A percentile compares a stretch with the other conserved stretches of the same genome.
Evolutionary conservation across 2,888 invertebrate species (phyloP).

Genomic region (Protodeltote pygarga): DNA sequence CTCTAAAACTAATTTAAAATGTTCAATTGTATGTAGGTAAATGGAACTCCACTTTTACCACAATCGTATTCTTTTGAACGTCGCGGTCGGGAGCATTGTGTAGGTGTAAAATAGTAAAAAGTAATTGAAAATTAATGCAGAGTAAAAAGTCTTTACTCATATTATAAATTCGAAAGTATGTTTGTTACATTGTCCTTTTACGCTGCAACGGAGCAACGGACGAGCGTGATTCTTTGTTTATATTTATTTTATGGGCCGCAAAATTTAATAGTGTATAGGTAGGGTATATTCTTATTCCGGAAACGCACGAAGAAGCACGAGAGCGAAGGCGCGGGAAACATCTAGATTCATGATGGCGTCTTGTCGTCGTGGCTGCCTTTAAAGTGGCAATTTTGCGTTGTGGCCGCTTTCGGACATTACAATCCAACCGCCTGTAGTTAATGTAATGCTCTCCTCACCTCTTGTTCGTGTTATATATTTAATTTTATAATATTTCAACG

Average conservation of each 20-base stretch:
- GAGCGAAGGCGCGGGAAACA: no score
- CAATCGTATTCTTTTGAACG: conserved; percentile 30
- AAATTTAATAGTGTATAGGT: no score
- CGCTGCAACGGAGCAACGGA: no score
- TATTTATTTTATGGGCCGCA: no score
- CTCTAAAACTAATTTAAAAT: conserved; percentile 44
- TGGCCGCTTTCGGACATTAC: conserved; percentile 23
- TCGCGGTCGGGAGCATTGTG: conserved; percentile 21
- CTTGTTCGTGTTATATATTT: conserved; percentile 15
- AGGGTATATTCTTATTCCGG: no score
- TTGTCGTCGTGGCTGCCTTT: conserved; percentile 38
- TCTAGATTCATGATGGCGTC: no score
- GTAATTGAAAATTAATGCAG: conserved; percentile 35
- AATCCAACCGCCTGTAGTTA: conserved; percentile 28
- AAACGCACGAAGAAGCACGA: no score
- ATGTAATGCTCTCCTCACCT: conserved; percentile 28
- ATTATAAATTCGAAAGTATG: no score
- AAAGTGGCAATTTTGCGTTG: conserved; percentile 48
- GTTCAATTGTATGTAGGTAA: conserved; percentile 36
- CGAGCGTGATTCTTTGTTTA: no score
- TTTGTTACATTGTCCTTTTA: no score
- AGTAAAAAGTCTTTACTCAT: conserved; percentile 49
- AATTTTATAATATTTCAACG: conserved; percentile 18
- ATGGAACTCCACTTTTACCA: conserved; percentile 25
- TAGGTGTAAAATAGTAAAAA: conserved; percentile 49